Evolutionary conservation across 1,140 invertebrate genomes (phyloP), one percentile per base, ranked within the genome.

Genomic region (Leptonema lineaticorne): DNA sequence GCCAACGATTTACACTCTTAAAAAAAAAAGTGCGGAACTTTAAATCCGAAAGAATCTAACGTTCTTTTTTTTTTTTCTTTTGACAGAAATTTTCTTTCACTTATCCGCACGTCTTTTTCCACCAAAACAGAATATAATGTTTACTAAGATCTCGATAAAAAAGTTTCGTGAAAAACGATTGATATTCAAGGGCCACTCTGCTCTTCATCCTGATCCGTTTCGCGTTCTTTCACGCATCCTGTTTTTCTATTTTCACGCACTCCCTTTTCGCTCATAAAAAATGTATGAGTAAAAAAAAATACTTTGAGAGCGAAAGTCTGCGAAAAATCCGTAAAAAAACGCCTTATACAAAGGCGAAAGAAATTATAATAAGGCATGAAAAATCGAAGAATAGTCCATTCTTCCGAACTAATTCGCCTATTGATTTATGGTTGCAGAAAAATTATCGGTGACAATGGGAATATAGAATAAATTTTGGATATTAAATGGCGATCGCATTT

Each of bases 111-210:
- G 11, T 33, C 16, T 41, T 41, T 41, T 9, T 41, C 11, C 11
- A 16, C 37, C 16, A 9, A 41, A 41, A 41, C 16, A 24, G 50
- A 53, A 53, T 53, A 53, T 53, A 53, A 26, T 24, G 50, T 24
- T 26, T 14, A 9, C 50, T 26, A 8, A 24, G 22, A 53, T n/a
- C 2, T 8, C 20, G 46, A 48, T 18, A 24, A 53, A 53, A 53
- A 53, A 53, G 50, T 53, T 53, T 53, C 50, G n/a, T 4, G 37
- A 9, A 16, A 41, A 53, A 2, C 50, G 50, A 53, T 53, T 53
- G 50, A 53, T 53, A 53, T 53, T 53, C 50, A 53, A 53, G 50
- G 20, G 24, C 50, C 50, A 53, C 50, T 53, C 37, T 14, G 11
- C 16, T 45, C 24, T 53, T 41, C 37, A 16, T 16, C 50, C 3